Evolutionary conservation across 2,797 vertebrate species (phyloP).

Genomic region (Lithobates sylvaticus): DNA sequence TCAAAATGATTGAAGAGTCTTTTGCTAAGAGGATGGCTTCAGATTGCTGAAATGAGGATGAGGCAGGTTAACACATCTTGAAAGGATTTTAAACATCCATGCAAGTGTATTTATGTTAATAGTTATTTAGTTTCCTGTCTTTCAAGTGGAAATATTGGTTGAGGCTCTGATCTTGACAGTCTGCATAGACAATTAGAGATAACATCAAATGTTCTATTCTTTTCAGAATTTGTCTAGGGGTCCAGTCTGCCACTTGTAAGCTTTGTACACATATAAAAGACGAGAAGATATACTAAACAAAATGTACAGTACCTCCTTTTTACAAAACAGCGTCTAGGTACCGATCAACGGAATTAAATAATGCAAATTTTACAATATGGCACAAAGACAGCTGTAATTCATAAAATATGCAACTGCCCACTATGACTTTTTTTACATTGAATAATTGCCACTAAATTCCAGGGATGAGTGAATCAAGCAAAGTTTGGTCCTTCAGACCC

Average conservation of each 20-base stretch:
- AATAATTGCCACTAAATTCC: background rate
- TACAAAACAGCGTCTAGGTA: background rate
- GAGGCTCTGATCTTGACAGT: constrained; percentile 60
- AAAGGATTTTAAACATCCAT: constrained; percentile 66
- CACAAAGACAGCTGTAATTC: background rate
- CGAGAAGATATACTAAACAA: constrained; percentile 22
- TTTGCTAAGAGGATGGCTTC: constrained; percentile 59
- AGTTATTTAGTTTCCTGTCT: constrained; percentile 62
- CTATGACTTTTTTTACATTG: background rate
- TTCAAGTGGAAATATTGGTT: constrained; percentile 66
- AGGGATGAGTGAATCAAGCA: too few species aligned
- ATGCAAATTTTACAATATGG: background rate
- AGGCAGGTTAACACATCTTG: constrained; percentile 61
- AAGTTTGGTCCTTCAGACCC: too few species aligned
- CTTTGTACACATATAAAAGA: constrained; percentile 63
- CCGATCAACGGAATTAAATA: background rate
- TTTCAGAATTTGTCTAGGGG: constrained; percentile 64
- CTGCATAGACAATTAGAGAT: constrained; percentile 66
- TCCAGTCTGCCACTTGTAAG: constrained; percentile 47
- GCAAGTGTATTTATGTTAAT: constrained; percentile 61
- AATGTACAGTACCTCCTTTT: background rate
- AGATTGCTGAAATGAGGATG: constrained; percentile 64
- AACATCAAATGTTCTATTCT: constrained; percentile 71
- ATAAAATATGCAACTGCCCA: background rate
- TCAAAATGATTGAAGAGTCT: constrained; percentile 63